These are phyloP conservation scores for Phaethon lepturus DNA, from an alignment of 2,113 vertebrate genomes.

Conservation along the genomic window DNA sequence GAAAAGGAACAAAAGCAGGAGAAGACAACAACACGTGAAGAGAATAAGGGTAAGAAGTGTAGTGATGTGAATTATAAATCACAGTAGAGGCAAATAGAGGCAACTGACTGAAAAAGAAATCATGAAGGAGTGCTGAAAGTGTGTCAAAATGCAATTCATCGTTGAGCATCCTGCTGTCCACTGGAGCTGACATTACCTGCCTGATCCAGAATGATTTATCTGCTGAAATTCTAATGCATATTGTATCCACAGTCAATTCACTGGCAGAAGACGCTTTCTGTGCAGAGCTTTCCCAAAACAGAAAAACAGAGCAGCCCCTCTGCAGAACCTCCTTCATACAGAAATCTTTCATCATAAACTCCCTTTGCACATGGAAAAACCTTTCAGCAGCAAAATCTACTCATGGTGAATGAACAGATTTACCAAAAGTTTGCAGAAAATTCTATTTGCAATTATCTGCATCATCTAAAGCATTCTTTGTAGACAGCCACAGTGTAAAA, in stretches of 20 bases:
- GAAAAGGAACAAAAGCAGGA: background rate
- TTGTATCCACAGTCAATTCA: background rate
- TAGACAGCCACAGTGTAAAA: background rate
- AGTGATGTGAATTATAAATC: background rate
- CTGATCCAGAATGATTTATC: constrained; percentile 2
- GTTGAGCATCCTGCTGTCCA: background rate
- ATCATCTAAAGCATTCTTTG: constrained; percentile 5
- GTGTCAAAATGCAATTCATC: background rate
- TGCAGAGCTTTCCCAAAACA: background rate
- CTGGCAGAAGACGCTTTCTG: background rate
- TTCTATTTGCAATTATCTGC: background rate
- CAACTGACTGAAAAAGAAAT: constrained; percentile 7
- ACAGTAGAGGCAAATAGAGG: background rate
- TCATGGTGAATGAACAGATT: background rate
- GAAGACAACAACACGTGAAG: accelerated
- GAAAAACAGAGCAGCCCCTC: background rate
- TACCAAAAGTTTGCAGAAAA: constrained; percentile 21
- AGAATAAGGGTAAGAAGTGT: background rate
- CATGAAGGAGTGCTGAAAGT: background rate
- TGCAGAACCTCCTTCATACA: background rate
- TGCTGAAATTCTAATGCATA: background rate
- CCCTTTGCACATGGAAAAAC: background rate
- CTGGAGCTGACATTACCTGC: background rate
- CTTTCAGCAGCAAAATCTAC: constrained; percentile 25
- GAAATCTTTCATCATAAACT: background rate